phyloP scores from a whole-genome alignment of 1,140 invertebrate genomes.

The Dendrolimus punctatus region DNA sequence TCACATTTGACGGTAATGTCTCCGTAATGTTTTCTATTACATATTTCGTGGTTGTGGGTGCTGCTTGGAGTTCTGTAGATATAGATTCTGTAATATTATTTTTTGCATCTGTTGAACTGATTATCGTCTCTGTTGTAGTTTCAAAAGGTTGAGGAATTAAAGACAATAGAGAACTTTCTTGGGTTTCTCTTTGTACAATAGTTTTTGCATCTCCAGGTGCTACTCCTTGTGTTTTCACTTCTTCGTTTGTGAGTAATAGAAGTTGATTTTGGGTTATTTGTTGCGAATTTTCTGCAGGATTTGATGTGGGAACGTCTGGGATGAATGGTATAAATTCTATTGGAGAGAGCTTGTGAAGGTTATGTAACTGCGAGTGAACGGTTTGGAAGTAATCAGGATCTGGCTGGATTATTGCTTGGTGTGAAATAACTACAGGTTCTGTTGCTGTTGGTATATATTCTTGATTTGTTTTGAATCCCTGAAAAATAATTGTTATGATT shows the following conservation, averaged over 20 bases:
- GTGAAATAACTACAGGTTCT: conserved; percentile 49
- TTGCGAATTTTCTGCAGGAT: conserved; percentile 53
- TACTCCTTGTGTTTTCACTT: conserved; percentile 53
- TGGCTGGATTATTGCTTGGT: conserved; percentile 15
- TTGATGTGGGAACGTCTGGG: conserved; percentile 55
- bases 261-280: conserved; percentile 40
- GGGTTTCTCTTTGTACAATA: conserved; percentile 48
- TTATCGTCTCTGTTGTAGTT: conserved; percentile 32
- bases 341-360: too few relatives aligned
- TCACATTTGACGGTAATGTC: conserved; percentile 27
- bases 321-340: conserved; percentile 40
- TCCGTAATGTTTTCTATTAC: conserved; percentile 32
- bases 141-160: conserved; percentile 41
- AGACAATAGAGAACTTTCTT: conserved; percentile 35
- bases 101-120: conserved; percentile 27
- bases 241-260: conserved; percentile 42
- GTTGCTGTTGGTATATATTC: conserved; percentile 41
- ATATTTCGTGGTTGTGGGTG: conserved; percentile 36
- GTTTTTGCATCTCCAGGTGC: conserved; percentile 35
- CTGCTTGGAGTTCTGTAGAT: conserved; percentile 27
- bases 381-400: too few relatives aligned
- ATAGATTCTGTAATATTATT: conserved; percentile 34
- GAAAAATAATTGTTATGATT: conserved; percentile 16
- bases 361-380: too few relatives aligned
- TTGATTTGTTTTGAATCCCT: conserved; percentile 42